phyloP scores from a whole-genome alignment of 2,888 invertebrate genomes.

The Coremacera marginata region DNA sequence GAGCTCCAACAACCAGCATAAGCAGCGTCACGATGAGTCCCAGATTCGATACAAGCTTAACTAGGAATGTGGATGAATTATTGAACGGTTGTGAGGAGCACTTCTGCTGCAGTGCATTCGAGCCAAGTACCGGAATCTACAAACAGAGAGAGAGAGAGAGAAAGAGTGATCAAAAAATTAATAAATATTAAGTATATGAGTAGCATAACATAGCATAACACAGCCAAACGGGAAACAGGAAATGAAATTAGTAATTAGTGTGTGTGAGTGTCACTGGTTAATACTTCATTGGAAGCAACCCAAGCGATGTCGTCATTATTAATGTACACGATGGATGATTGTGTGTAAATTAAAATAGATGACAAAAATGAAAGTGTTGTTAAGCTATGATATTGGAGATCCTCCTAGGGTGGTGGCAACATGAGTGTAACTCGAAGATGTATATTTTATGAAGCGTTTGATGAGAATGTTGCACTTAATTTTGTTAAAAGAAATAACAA shows the following conservation, averaged over 20 bases:
- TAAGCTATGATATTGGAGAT: not conserved
- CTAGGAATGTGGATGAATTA: constrained; percentile 55
- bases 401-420: not conserved
- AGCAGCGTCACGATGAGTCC: constrained; percentile 62
- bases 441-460: not conserved
- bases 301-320: no score
- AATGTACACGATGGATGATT: no score
- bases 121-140: constrained; percentile 63
- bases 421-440: not conserved
- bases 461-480: not conserved
- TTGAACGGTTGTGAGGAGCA: constrained; percentile 58
- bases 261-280: not conserved
- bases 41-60: constrained; percentile 62
- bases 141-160: constrained; percentile 45
- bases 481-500: no score
- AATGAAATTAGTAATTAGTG: constrained; percentile 13
- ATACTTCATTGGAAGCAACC: not conserved
- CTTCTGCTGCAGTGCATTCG: constrained; percentile 55
- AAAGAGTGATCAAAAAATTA: constrained; percentile 12
- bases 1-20: constrained; percentile 57
- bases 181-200: constrained; percentile 35
- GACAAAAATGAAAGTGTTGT: not conserved
- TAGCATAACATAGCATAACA: not conserved
- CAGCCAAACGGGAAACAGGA: constrained; percentile 27
- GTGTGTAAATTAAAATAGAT: not conserved